Evolutionary conservation across 2,888 invertebrate species (phyloP), one percentile per base, ranked within the genome.

Genomic region (Azorinus chamasolen): DNA sequence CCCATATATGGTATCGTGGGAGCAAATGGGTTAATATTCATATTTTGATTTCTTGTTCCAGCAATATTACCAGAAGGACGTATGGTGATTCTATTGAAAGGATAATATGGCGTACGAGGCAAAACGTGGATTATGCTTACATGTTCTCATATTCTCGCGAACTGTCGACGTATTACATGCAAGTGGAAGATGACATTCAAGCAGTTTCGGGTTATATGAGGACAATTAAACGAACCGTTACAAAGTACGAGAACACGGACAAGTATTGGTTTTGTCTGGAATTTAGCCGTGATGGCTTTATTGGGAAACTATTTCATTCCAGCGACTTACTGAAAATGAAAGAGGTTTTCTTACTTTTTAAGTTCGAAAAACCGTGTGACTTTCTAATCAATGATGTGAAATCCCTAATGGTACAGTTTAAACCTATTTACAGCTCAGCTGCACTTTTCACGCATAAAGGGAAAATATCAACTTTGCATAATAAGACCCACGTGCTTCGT

Each of bases 31-130:
- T n/a, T n/a, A n/a, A n/a, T n/a, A n/a, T n/a, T n/a, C n/a, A n/a
- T n/a, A n/a, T n/a, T n/a, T n/a, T n/a, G n/a, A n/a, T n/a, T 58
- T 53, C 50, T 24, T 41, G 1, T 70, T 74, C 14, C 65, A 79
- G 73, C 24, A 37, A 27, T 8, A 63, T 74, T 3, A 72, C 66
- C 12, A 72, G 65, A 37, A 72, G 90, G 32, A 93, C 66, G 14
- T 92, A 86, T 78, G 91, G 91, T 58, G 92, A 93, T 69, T 80
- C 90, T 0, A 70, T 84, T 12, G 85, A 87, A 10, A 76, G 92
- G 25, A 91, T 93, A 0, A 58, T 87, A 48, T 92, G 93, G 93
- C 71, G 93, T 32, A 87, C 92, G 3, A 93, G 92, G 64, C 93
- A 93, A 84, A 92, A 91, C 20, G 63, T 92, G 18, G 93, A 93